phyloP scores from a whole-genome alignment of 2,888 invertebrate genomes.

The Steinernema carpocapsae region DNA sequence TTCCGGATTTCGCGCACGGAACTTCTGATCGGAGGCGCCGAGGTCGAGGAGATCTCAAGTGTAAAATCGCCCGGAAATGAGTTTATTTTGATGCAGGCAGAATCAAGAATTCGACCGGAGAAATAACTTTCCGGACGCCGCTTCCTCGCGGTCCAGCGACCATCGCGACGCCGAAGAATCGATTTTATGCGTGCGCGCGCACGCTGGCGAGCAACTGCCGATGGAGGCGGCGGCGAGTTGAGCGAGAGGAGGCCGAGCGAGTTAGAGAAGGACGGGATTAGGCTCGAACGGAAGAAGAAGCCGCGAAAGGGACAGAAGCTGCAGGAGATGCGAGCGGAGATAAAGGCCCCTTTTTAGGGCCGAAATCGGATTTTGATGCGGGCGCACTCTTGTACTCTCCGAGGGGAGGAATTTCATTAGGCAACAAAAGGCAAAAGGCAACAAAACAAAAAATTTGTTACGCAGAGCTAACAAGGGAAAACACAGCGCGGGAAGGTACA shows the following conservation, averaged over 20 bases:
- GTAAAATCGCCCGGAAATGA: no score
- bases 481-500: no score
- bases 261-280: constrained; percentile 11
- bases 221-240: constrained; percentile 28
- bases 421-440: no score
- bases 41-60: no score
- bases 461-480: no score
- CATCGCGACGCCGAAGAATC: constrained; percentile 17
- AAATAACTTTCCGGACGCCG: not conserved
- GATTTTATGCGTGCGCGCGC: constrained; percentile 26
- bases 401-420: no score
- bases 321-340: not conserved
- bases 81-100: no score
- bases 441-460: no score
- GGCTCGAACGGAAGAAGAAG: constrained; percentile 21
- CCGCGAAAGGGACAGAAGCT: constrained; percentile 15
- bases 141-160: not conserved
- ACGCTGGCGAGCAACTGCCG: constrained; percentile 21
- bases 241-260: no score
- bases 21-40: not conserved
- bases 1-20: not conserved
- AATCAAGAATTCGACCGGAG: no score
- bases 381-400: no score
- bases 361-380: not conserved
- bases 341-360: not conserved